Evolutionary conservation across 2,888 invertebrate genomes (phyloP), one percentile per base, ranked within the genome.

Genomic region (Epistrophe grossulariae): DNA sequence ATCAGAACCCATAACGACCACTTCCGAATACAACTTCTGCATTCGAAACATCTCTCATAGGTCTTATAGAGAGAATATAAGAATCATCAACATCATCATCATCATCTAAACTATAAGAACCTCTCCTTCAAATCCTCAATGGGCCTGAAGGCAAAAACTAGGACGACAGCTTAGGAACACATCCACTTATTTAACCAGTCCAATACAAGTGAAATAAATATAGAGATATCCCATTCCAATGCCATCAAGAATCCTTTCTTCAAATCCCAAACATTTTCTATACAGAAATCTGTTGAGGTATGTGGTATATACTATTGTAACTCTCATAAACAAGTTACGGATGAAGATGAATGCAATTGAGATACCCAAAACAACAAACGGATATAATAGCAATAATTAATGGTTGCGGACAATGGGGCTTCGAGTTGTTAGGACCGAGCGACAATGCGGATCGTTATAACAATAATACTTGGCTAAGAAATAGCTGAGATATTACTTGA

Each of bases 331-430:
- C 74, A 50, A 59, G 48, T 74, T 78, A 70, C 24, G 74, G 55
- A 70, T 70, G 57, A 59, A 77, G 83, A 76, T 74, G 74, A 87
- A 87, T 83, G 79, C 79, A 73, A 79, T 87, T 68, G 43, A 43
- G 79, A 71, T 78, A 72, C 59, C 48, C 48, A 83, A 72, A 72
- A 79, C 76, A 83, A 66, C 83, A 83, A 87, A 79, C 83, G 79
- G 83, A 87, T 87, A 83, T 83, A 83, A 87, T 87, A 83, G 74
- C 79, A 87, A 79, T 87, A 87, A 87, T 87, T 87, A 87, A 87
- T 87, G 83, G 87, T 45, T 87, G 83, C 87, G 83, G 87, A 87
- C 79, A 87, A 82, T 76, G 79, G 79, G 62, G 11, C 35, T 62
- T 62, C 62, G 62, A 62, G 60, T 35, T n/a, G 40, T 8, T n/a